These are phyloP conservation scores for Cossypha caffra DNA, from an alignment of 2,797 vertebrate genomes.

Conservation along the genomic window DNA sequence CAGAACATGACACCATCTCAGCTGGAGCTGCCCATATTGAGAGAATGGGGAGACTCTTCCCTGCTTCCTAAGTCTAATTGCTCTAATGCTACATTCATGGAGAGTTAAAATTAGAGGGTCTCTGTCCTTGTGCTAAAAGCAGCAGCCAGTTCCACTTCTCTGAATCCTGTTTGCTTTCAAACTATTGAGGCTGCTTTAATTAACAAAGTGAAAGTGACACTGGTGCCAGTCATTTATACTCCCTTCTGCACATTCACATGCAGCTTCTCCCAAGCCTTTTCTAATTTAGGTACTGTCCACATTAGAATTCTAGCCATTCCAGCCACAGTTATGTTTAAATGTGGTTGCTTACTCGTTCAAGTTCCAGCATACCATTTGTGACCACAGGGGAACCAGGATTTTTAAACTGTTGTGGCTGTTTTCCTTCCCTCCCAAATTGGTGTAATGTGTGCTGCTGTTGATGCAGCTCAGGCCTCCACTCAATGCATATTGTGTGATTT, in stretches of 20 bases:
- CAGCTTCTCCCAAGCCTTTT: constrained; percentile 8
- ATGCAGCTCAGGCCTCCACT: not conserved
- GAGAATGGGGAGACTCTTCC: not conserved
- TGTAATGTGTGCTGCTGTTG: not conserved
- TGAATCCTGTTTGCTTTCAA: not conserved
- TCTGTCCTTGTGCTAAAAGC: constrained; percentile 23
- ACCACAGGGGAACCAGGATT: not conserved
- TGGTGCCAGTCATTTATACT: constrained; percentile 19
- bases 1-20: not conserved
- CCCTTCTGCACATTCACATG: not conserved
- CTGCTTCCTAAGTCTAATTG: not conserved
- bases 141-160: not conserved
- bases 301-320: constrained; percentile 38
- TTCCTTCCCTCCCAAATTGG: not conserved
- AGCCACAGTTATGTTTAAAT: constrained; percentile 60
- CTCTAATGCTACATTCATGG: not conserved
- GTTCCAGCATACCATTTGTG: constrained; percentile 4
- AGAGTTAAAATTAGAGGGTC: constrained; percentile 28
- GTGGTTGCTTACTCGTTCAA: not conserved
- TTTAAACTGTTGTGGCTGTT: not conserved
- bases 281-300: constrained; percentile 43
- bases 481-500: accelerated
- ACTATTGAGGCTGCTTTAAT: constrained; percentile 24
- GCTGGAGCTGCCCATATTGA: not conserved
- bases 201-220: constrained; percentile 60